phyloP scores from a whole-genome alignment of 2,888 invertebrate species.

The Zaprionus obscuricornis region DNA sequence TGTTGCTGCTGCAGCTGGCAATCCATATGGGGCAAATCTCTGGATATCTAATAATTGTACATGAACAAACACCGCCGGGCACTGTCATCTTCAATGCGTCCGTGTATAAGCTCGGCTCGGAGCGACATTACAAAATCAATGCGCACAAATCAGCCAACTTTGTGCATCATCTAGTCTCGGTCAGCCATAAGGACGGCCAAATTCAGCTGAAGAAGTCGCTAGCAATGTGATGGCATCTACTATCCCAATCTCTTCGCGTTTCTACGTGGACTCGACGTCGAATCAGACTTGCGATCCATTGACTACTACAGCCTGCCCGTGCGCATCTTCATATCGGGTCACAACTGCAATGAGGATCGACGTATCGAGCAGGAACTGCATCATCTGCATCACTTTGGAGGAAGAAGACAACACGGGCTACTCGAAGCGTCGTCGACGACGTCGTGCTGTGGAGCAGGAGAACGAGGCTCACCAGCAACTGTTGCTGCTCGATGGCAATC shows the following conservation, averaged over 20 bases:
- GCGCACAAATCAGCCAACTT: constrained; percentile 92
- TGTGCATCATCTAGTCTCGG: constrained; percentile 90
- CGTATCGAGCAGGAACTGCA: constrained; percentile 85
- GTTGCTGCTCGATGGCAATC: constrained; percentile 52
- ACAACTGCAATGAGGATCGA: constrained; percentile 87
- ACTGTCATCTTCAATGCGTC: constrained; percentile 90
- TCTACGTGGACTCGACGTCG: constrained; percentile 93
- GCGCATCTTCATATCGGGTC: constrained; percentile 89
- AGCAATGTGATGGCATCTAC: constrained; percentile 90
- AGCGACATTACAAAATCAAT: constrained; percentile 91
- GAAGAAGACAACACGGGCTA: constrained; percentile 86
- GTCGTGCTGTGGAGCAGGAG: constrained; percentile 57
- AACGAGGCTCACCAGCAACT: too few species aligned
- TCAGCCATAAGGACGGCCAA: constrained; percentile 89
- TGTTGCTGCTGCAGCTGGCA: constrained; percentile 46
- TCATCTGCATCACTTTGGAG: constrained; percentile 84
- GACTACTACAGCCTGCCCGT: constrained; percentile 93
- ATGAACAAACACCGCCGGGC: constrained; percentile 86
- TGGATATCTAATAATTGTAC: constrained; percentile 86
- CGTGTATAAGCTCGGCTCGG: constrained; percentile 91
- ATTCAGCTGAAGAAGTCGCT: constrained; percentile 89
- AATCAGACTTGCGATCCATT: constrained; percentile 90
- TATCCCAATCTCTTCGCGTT: constrained; percentile 93
- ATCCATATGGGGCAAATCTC: constrained; percentile 46
- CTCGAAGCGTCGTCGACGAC: constrained; percentile 84